Conservation (phyloP, 2,113 vertebrate genomes). For the Zingel zingel region DNA sequence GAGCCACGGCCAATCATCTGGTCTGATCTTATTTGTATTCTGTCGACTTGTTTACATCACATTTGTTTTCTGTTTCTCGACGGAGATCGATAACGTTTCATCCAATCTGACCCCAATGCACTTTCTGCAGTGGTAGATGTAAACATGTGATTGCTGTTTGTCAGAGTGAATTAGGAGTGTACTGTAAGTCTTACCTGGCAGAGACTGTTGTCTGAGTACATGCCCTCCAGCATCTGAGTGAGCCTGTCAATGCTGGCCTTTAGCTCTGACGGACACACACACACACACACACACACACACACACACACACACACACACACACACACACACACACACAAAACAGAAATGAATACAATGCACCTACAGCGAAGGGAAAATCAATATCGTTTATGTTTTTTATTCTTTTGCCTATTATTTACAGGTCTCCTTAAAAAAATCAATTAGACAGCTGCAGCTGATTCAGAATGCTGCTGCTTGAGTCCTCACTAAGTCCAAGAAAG, state of each 20-base stretch:
- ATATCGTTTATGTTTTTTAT: not conserved
- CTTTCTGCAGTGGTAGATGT: not conserved
- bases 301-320: slow-evolving; percentile 47
- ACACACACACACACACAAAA: slow-evolving; percentile 34
- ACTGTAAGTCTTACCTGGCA: slow-evolving; percentile 87
- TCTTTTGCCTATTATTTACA: not conserved
- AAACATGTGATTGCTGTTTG: slow-evolving; percentile 17
- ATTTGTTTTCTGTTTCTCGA: not conserved
- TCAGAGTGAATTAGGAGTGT: slow-evolving; percentile 12
- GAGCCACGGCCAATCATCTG: not conserved
- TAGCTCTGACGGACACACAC: slow-evolving; percentile 85
- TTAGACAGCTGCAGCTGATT: no score
- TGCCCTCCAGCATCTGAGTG: slow-evolving; percentile 86
- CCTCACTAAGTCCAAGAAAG: no score
- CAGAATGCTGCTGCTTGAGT: no score
- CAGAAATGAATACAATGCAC: not conserved
- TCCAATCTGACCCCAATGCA: not conserved
- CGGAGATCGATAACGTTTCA: slow-evolving; percentile 15
- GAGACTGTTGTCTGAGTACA: slow-evolving; percentile 92
- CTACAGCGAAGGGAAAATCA: not conserved
- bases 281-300: slow-evolving; percentile 27
- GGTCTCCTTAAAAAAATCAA: no score
- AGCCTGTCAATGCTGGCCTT: slow-evolving; percentile 88
- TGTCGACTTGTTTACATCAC: not conserved
- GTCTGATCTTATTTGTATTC: slow-evolving; percentile 3